These are phyloP conservation scores for Charanyca ferruginea DNA, from an alignment of 2,888 invertebrate genomes.

Conservation along the genomic window DNA sequence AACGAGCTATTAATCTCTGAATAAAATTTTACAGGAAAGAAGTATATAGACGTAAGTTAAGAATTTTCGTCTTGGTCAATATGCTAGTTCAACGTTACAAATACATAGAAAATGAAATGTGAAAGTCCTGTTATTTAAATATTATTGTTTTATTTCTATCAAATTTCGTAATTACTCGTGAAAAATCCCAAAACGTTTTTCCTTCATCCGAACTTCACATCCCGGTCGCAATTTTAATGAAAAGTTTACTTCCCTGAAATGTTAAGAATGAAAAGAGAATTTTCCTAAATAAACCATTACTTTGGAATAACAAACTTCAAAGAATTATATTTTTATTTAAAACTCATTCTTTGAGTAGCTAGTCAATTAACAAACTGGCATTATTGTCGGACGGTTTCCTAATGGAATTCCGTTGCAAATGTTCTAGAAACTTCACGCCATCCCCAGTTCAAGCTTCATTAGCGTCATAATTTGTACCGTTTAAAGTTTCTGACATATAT, in stretches of 20 bases:
- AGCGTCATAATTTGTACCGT: background rate
- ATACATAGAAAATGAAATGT: too few species aligned
- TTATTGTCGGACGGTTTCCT: slow-evolving; percentile 54
- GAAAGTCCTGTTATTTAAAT: too few species aligned
- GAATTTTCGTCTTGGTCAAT: too few species aligned
- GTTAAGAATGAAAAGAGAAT: background rate
- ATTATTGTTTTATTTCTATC: too few species aligned
- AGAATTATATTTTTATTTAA: slow-evolving; percentile 43
- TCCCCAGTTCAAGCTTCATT: slow-evolving; percentile 22
- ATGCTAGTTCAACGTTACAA: too few species aligned
- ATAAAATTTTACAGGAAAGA: too few species aligned
- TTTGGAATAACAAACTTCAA: background rate
- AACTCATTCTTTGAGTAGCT: slow-evolving; percentile 37
- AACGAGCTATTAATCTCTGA: too few species aligned
- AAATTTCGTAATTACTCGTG: too few species aligned
- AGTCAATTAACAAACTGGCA: slow-evolving; percentile 61
- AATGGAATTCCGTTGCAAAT: slow-evolving; percentile 68
- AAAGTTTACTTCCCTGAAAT: background rate
- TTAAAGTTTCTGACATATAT: too few species aligned
- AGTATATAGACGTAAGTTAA: too few species aligned
- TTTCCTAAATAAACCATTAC: background rate
- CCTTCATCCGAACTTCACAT: background rate
- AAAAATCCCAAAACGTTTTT: too few species aligned
- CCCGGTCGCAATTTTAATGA: background rate
- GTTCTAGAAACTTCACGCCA: slow-evolving; percentile 50